Conservation (phyloP, 1,140 invertebrate species). For the Zaprionus capensis region DNA sequence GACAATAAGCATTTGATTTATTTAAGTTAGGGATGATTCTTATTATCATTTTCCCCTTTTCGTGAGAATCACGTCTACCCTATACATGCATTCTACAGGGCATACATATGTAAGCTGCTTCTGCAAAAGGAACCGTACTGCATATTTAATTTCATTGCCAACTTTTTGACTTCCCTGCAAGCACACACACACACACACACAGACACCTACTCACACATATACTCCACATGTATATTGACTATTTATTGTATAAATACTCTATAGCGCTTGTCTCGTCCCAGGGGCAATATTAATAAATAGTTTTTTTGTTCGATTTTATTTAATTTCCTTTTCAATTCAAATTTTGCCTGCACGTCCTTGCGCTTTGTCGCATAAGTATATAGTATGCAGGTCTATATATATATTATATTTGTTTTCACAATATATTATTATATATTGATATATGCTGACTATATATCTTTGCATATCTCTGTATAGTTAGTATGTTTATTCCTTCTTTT, state of each 20-base stretch:
- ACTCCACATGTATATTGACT: background rate
- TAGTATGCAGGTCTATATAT: background rate
- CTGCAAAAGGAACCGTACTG: background rate
- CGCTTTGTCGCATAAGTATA: background rate
- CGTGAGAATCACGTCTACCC: background rate
- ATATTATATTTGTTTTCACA: background rate
- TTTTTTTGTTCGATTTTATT: conserved; percentile 6
- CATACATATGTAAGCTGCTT: background rate
- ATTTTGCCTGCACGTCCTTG: background rate
- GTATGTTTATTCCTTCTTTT: background rate
- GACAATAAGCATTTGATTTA: too few relatives aligned
- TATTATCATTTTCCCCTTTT: too few relatives aligned
- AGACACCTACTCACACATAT: too few relatives aligned
- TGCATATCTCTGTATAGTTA: background rate
- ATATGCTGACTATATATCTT: background rate
- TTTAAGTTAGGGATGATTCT: too few relatives aligned
- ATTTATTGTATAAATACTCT: conserved; percentile 1
- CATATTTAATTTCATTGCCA: conserved; percentile 11
- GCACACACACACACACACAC: too few relatives aligned
- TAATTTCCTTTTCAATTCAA: conserved; percentile 34
- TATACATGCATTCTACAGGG: background rate
- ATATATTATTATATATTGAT: conserved; percentile 7
- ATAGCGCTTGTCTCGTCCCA: background rate
- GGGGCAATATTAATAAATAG: background rate
- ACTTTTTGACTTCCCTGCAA: background rate